These are phyloP conservation scores for Ceratina calcarata DNA, from an alignment of 1,140 invertebrate genomes.

Conservation along the genomic window DNA sequence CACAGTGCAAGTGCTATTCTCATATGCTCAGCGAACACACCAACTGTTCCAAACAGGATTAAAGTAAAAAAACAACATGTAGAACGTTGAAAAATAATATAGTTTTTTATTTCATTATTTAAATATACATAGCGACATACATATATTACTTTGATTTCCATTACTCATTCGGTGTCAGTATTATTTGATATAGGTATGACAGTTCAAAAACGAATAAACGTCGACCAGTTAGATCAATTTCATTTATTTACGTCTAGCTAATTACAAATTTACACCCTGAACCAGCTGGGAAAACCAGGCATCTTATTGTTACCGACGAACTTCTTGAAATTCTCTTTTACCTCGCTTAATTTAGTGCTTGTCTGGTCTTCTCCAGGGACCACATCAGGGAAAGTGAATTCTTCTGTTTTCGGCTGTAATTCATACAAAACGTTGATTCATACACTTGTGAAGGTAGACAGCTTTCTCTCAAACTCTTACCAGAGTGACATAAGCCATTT, in stretches of 20 bases:
- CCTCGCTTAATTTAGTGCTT: slow-evolving; percentile 77
- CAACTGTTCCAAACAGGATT: too few species aligned
- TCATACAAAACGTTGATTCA: not conserved
- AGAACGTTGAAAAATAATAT: not conserved
- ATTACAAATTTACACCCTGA: slow-evolving; percentile 49
- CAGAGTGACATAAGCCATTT: slow-evolving; percentile 90
- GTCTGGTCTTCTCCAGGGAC: slow-evolving; percentile 73
- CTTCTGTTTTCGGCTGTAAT: slow-evolving; percentile 80
- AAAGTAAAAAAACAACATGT: too few species aligned
- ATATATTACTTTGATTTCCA: not conserved
- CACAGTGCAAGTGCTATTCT: slow-evolving; percentile 40
- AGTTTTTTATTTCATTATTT: not conserved
- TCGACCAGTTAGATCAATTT: slow-evolving; percentile 9
- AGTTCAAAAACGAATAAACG: not conserved
- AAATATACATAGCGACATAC: too few species aligned
- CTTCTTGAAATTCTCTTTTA: slow-evolving; percentile 77
- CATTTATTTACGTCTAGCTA: slow-evolving; percentile 28
- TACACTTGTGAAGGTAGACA: not conserved
- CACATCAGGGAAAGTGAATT: slow-evolving; percentile 83
- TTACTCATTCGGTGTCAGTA: not conserved
- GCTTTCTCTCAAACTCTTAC: slow-evolving; percentile 81
- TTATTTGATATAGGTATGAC: not conserved
- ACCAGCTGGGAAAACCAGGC: slow-evolving; percentile 83
- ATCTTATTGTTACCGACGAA: slow-evolving; percentile 80
- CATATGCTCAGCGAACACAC: slow-evolving; percentile 55